Evolutionary conservation across 2,797 vertebrate species (phyloP).

Genomic region (Rhinophrynus dorsalis): DNA sequence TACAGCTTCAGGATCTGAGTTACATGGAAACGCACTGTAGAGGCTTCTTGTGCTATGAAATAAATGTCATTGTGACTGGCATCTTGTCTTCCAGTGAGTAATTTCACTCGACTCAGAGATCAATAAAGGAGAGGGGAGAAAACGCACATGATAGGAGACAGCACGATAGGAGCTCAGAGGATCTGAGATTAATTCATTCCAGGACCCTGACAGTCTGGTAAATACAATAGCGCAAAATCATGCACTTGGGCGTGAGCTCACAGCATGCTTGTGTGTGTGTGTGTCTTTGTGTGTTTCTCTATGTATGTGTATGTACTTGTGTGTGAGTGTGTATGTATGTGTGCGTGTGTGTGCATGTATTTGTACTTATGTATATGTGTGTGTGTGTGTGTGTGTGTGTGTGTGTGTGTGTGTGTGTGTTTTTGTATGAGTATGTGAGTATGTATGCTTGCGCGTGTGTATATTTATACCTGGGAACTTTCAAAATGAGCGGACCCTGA

Average conservation of each 20-base stretch:
- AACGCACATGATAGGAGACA: not conserved
- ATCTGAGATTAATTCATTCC: conserved; percentile 75
- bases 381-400: conserved; percentile 1
- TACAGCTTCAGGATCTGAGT: conserved; percentile 74
- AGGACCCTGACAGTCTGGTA: conserved; percentile 68
- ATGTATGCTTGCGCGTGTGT: too few species aligned
- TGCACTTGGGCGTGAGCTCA: conserved; percentile 52
- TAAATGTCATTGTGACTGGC: conserved; percentile 78
- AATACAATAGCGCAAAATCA: conserved; percentile 70
- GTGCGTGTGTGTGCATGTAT: too few species aligned
- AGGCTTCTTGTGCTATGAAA: conserved; percentile 73
- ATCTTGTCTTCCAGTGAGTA: conserved; percentile 71
- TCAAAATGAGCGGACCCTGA: too few species aligned
- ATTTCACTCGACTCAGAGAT: conserved; percentile 50
- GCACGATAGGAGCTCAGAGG: conserved; percentile 53
- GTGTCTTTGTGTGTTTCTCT: conserved; percentile 14
- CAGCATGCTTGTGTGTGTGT: not conserved
- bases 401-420: too few species aligned
- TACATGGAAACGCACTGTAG: conserved; percentile 73
- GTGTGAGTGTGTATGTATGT: too few species aligned
- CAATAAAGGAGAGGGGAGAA: not conserved
- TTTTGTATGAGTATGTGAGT: too few species aligned
- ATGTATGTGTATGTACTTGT: too few species aligned
- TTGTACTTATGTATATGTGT: not conserved
- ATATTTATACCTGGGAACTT: too few species aligned